phyloP scores from a whole-genome alignment of 1,140 invertebrate species.

The Apis florea region DNA sequence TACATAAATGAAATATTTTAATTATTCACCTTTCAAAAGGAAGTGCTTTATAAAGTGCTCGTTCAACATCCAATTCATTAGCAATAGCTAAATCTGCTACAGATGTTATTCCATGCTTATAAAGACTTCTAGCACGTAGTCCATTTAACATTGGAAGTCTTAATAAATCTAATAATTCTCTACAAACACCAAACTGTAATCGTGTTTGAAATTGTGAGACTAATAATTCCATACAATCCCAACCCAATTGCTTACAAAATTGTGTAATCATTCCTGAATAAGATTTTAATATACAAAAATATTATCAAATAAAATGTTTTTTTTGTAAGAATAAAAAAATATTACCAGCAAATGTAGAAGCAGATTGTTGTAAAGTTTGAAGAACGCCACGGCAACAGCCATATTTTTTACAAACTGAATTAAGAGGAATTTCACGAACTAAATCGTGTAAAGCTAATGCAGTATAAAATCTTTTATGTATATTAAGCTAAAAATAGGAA shows the following conservation, averaged over 20 bases:
- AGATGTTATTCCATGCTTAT: slow-evolving; percentile 90
- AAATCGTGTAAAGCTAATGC: slow-evolving; percentile 95
- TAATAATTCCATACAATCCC: slow-evolving; percentile 94
- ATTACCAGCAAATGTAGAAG: slow-evolving; percentile 96
- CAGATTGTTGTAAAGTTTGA: slow-evolving; percentile 95
- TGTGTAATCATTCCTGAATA: slow-evolving; percentile 92
- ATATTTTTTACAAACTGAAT: slow-evolving; percentile 90
- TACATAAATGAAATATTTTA: slow-evolving; percentile 14
- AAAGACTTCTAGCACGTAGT: slow-evolving; percentile 90
- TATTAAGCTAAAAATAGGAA: slow-evolving; percentile 67
- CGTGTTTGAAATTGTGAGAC: slow-evolving; percentile 96
- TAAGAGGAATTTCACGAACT: slow-evolving; percentile 93
- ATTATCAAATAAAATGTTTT: neutral
- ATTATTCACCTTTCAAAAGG: slow-evolving; percentile 88
- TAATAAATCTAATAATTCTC: slow-evolving; percentile 95
- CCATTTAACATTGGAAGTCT: slow-evolving; percentile 92
- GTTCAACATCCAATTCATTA: slow-evolving; percentile 86
- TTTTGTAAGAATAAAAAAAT: neutral
- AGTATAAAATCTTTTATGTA: slow-evolving; percentile 92
- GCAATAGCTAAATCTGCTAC: slow-evolving; percentile 89
- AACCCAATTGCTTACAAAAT: slow-evolving; percentile 96
- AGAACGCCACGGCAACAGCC: slow-evolving; percentile 92
- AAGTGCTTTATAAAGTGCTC: slow-evolving; percentile 87
- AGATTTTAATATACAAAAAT: neutral
- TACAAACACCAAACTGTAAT: slow-evolving; percentile 95